phyloP scores from a whole-genome alignment of 2,113 vertebrate genomes.

The Pterocles gutturalis region DNA sequence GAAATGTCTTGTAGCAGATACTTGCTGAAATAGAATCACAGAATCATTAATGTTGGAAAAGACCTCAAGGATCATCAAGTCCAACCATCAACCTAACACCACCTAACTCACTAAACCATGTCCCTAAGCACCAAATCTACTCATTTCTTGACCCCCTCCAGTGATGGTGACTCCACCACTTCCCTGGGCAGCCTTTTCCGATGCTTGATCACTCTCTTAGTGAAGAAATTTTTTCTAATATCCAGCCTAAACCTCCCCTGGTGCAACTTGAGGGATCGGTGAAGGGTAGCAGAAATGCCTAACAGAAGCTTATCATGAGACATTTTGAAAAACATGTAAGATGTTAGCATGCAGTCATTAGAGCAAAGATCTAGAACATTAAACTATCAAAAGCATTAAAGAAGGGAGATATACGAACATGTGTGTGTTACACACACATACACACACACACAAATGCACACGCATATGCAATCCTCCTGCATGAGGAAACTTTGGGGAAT shows the following conservation, averaged over 20 bases:
- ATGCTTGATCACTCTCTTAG: too few species aligned
- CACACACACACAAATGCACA: not conserved
- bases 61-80: too few species aligned
- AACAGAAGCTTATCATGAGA: not conserved
- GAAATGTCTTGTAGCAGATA: not conserved
- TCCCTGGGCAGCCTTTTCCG: too few species aligned
- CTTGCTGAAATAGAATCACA: not conserved
- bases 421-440: not conserved
- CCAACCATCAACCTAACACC: too few species aligned
- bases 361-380: not conserved
- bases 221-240: too few species aligned
- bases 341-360: not conserved
- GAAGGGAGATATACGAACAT: not conserved
- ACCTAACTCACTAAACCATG: too few species aligned
- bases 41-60: too few species aligned
- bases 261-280: not conserved
- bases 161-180: too few species aligned
- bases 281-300: not conserved
- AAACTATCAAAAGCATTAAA: not conserved
- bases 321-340: not conserved
- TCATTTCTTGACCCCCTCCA: too few species aligned
- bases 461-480: not conserved
- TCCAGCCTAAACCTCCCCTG: too few species aligned
- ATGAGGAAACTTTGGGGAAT: not conserved
- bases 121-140: too few species aligned